Evolutionary conservation across 2,888 invertebrate genomes (phyloP).

Genomic region (Sinhomidia bicolor): DNA sequence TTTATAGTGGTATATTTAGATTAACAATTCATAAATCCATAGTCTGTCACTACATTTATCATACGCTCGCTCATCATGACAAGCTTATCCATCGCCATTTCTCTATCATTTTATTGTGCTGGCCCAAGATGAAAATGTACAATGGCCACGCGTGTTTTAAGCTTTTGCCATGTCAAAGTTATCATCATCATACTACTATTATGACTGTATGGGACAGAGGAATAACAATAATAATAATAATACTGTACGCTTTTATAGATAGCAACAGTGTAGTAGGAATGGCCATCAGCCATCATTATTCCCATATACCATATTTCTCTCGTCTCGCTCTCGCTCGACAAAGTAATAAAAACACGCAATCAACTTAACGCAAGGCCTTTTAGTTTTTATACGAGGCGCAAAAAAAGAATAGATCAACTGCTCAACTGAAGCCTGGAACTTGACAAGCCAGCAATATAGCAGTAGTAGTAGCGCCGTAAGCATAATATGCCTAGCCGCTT

Average conservation of each 20-base stretch:
- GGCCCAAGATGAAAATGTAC: neutral
- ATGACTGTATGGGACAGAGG: no score
- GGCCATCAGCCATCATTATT: neutral
- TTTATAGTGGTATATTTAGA: neutral
- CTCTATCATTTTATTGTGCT: neutral
- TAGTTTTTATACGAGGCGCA: conserved; percentile 28
- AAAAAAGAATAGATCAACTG: conserved; percentile 23
- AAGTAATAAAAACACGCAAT: conserved; percentile 55
- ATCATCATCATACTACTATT: no score
- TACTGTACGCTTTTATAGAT: neutral
- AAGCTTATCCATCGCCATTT: neutral
- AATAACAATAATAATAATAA: neutral
- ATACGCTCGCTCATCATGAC: neutral
- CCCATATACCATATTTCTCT: neutral
- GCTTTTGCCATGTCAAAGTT: neutral
- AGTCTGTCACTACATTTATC: neutral
- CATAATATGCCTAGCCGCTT: no score
- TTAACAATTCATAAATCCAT: conserved; percentile 2
- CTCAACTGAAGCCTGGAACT: conserved; percentile 17
- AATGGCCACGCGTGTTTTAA: conserved; percentile 1
- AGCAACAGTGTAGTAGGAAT: neutral
- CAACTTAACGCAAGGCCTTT: conserved; percentile 56
- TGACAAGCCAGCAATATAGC: conserved; percentile 1
- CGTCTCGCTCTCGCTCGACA: conserved; percentile 8
- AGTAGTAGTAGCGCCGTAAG: no score